These are phyloP conservation scores for Charanyca ferruginea DNA, from an alignment of 2,888 invertebrate species.

Conservation along the genomic window DNA sequence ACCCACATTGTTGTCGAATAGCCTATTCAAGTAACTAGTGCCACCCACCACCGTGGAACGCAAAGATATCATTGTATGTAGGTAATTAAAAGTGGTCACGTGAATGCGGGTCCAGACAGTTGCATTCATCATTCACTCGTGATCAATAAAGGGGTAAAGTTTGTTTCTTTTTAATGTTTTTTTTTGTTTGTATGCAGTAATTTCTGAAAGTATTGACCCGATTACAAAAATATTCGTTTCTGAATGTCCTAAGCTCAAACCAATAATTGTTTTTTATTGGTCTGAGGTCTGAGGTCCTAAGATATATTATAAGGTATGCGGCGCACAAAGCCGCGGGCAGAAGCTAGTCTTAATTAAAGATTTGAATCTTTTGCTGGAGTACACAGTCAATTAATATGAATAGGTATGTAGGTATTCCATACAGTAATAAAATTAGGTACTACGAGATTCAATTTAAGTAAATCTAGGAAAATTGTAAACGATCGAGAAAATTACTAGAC, in stretches of 20 bases:
- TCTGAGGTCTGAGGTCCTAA: no score
- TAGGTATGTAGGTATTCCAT: constrained; percentile 2
- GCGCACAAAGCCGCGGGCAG: no score
- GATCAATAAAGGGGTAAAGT: no score
- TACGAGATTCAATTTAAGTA: not conserved
- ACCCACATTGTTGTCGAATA: constrained; percentile 8
- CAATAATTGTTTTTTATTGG: no score
- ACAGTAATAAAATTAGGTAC: not conserved
- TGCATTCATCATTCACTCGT: no score
- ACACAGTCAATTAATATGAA: not conserved
- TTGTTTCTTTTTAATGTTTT: no score
- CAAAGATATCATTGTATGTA: not conserved
- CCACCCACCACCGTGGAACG: not conserved
- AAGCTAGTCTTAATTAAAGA: constrained; percentile 5
- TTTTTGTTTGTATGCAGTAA: no score
- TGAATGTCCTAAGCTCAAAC: no score
- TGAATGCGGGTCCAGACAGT: constrained; percentile 1
- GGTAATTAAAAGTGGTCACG: constrained; percentile 7
- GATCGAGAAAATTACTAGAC: not conserved
- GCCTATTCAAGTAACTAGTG: not conserved
- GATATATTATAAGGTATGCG: no score
- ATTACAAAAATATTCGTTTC: no score
- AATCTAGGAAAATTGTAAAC: not conserved
- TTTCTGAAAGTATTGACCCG: no score
- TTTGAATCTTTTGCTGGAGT: constrained; percentile 14